Evolutionary conservation across 2,888 invertebrate genomes (phyloP), one percentile per base, ranked within the genome.

Genomic region (Cantharis flavilabris): DNA sequence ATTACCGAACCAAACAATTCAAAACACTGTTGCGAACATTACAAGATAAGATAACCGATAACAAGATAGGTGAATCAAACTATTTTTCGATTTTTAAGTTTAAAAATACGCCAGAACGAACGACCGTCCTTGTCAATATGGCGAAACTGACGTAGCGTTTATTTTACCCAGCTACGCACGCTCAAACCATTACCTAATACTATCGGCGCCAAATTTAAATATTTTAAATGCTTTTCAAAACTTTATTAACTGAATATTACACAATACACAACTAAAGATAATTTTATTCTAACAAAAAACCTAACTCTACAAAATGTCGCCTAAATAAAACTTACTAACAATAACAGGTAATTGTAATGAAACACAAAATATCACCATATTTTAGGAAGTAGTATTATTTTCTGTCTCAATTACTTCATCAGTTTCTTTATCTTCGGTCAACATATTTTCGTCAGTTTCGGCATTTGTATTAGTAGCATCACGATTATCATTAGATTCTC

Each of bases 41-140:
- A 13, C 69, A 72, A 62, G 73, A 77, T 77, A 76, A 76, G 74
- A 72, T 73, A 76, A 76, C 70, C 20, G 71, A 76, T 73, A 72
- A 70, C 69, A 18, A 33, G 79, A 72, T 75, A 69, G 65, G 23
- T 63, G 49, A 71, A 72, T 71, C 33, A 70, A 71, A 75, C 71
- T 74, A 72, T 72, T 76, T 76, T 76, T 72, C 75, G 74, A 76
- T 78, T 77, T 80, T 75, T 76, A 76, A 65, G 73, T 67, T 74
- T 71, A 74, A 75, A 81, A 79, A 80, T 78, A 72, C 77, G 80
- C 75, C 64, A 69, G 78, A 81, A 83, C 80, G 72, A 75, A 78
- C 76, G 76, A 76, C 73, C 78, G 83, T 82, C 83, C 84, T 83
- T 83, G 81, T 78, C 82, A 83, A 84, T 76, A 84, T 84, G 84